phyloP scores from a whole-genome alignment of 2,797 vertebrate genomes.

The Streptopelia turtur region DNA sequence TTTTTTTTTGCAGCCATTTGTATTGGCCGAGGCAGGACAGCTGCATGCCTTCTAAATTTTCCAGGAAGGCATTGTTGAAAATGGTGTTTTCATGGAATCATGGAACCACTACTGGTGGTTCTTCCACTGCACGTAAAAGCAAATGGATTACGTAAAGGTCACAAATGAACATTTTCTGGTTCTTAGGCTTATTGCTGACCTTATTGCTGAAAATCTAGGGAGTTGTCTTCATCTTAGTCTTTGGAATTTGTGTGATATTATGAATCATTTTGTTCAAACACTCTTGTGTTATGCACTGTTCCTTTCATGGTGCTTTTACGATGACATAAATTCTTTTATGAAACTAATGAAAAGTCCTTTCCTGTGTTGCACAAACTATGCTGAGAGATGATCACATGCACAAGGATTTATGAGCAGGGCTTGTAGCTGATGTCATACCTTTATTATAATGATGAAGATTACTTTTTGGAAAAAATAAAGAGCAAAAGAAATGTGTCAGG shows the following conservation, averaged over 20 bases:
- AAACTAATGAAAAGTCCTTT: not conserved
- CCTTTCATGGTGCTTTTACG: not conserved
- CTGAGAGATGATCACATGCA: not conserved
- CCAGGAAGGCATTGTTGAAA: not conserved
- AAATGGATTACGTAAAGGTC: not conserved
- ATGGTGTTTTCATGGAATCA: not conserved
- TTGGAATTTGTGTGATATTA: not conserved
- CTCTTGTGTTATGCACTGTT: not conserved
- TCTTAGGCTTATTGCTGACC: not conserved
- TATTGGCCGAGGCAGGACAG: not conserved
- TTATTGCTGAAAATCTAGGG: not conserved
- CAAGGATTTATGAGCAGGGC: not conserved
- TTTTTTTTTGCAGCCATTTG: rapidly evolving
- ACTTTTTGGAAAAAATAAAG: not conserved
- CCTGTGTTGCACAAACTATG: rapidly evolving
- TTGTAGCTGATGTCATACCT: not conserved
- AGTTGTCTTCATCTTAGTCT: not conserved
- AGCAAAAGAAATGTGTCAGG: not conserved
- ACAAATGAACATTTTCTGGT: not conserved
- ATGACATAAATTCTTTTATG: not conserved
- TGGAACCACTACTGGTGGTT: not conserved
- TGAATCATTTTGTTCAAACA: not conserved
- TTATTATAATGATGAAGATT: not conserved
- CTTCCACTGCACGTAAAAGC: not conserved
- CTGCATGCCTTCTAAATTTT: not conserved